These are phyloP conservation scores for Molossus molossus DNA, from an alignment of 2,797 vertebrate genomes.

Conservation along the genomic window DNA sequence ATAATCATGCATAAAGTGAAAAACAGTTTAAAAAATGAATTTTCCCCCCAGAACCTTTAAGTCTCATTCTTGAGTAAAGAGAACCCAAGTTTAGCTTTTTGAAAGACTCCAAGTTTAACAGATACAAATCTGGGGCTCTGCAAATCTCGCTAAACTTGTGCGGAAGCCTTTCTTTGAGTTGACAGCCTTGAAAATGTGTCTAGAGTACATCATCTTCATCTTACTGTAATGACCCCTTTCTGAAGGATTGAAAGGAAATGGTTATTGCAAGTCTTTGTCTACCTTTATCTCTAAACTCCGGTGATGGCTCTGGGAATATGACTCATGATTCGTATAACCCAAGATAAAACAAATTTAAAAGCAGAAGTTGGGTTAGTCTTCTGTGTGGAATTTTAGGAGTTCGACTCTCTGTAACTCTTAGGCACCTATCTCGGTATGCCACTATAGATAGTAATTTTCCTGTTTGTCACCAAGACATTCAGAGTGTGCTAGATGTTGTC, in stretches of 20 bases:
- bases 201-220: constrained; percentile 72
- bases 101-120: constrained; percentile 15
- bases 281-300: constrained; percentile 63
- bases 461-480: background rate
- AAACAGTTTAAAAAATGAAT: constrained; percentile 24
- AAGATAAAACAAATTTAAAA: constrained; percentile 49
- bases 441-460: constrained; percentile 23
- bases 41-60: background rate
- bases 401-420: constrained; percentile 31
- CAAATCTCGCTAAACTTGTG: constrained; percentile 67
- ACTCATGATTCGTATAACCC: constrained; percentile 53
- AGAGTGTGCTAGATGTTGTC: background rate
- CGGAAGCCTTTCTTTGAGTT: constrained; percentile 79
- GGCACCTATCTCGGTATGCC: background rate
- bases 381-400: constrained; percentile 41
- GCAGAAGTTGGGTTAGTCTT: constrained; percentile 3
- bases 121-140: constrained; percentile 44
- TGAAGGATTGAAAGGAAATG: constrained; percentile 66
- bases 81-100: constrained; percentile 62
- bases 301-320: constrained; percentile 59
- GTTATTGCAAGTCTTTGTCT: constrained; percentile 57
- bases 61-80: constrained; percentile 38
- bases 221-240: constrained; percentile 60
- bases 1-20: constrained; percentile 14
- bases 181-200: constrained; percentile 75